phyloP scores from a whole-genome alignment of 2,888 invertebrate species.

The Cryptophagus acutangulus region DNA sequence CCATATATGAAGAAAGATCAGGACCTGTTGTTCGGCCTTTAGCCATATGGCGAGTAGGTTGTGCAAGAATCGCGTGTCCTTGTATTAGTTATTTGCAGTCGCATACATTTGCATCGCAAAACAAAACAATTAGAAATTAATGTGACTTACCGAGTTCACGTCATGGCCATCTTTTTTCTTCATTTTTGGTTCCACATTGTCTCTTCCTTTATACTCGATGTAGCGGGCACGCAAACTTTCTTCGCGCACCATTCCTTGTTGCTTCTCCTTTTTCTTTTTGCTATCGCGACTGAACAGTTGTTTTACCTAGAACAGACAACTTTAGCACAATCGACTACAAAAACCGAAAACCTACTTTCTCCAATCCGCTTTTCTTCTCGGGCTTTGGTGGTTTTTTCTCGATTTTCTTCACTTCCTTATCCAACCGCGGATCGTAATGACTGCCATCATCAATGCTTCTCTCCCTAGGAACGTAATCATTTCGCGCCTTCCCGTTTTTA shows the following conservation, averaged over 20 bases:
- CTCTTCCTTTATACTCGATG: slow-evolving; percentile 57
- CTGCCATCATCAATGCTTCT: slow-evolving; percentile 64
- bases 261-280: slow-evolving; percentile 60
- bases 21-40: slow-evolving; percentile 29
- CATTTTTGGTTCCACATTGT: slow-evolving; percentile 39
- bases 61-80: slow-evolving; percentile 29
- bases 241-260: slow-evolving; percentile 51
- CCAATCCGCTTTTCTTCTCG: slow-evolving; percentile 66
- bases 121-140: neutral
- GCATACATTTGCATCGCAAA: slow-evolving; percentile 13
- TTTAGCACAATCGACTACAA: neutral
- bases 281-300: slow-evolving; percentile 68
- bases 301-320: slow-evolving; percentile 54
- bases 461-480: slow-evolving; percentile 54
- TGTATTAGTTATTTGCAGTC: slow-evolving; percentile 29
- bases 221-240: slow-evolving; percentile 55
- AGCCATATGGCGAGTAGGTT: slow-evolving; percentile 32
- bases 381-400: slow-evolving; percentile 55
- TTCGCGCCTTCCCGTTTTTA: slow-evolving; percentile 42
- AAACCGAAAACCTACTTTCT: slow-evolving; percentile 53
- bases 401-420: slow-evolving; percentile 54
- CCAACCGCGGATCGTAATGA: slow-evolving; percentile 59
- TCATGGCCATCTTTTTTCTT: slow-evolving; percentile 48
- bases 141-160: slow-evolving; percentile 36
- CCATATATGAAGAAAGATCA: slow-evolving; percentile 17